Evolutionary conservation across 37 sponge, comb jelly and placozoan genomes (phyloP).

Genomic region (Agelas oroides): DNA sequence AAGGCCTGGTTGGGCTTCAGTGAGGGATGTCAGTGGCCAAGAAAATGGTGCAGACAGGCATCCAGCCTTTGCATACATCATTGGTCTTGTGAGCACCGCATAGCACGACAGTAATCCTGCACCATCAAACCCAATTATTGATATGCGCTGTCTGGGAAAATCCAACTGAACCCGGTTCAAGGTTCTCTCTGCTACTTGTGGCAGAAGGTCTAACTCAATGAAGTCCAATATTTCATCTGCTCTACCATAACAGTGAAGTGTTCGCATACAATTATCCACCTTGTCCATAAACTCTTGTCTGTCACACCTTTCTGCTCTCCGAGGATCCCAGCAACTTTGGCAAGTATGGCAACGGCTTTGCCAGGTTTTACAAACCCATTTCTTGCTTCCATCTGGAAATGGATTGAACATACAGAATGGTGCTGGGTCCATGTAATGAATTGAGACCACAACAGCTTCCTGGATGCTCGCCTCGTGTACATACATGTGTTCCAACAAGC

Average conservation of each 20-base stretch:
- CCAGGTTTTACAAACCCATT: conserved; percentile 32
- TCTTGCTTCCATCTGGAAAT: neutral
- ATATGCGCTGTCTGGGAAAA: conserved; percentile 54
- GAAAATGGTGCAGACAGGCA: conserved; percentile 75
- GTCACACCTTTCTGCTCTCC: conserved; percentile 40
- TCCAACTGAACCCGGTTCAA: conserved; percentile 41
- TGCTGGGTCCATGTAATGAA: neutral
- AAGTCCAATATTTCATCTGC: conserved; percentile 49
- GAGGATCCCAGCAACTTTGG: conserved; percentile 50
- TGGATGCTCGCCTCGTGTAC: conserved; percentile 54
- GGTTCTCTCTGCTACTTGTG: conserved; percentile 16
- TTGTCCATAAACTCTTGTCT: conserved; percentile 37
- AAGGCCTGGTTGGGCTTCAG: neutral
- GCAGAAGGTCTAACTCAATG: conserved; percentile 39
- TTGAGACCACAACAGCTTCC: conserved; percentile 57
- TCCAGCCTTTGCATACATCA: conserved; percentile 57
- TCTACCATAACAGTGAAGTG: neutral
- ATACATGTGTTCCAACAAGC: conserved; percentile 43
- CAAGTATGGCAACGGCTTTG: conserved; percentile 5
- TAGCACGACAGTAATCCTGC: conserved; percentile 71
- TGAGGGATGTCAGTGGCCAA: conserved; percentile 45
- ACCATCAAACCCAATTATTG: conserved; percentile 61
- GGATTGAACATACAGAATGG: conserved; percentile 44
- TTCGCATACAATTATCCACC: conserved; percentile 7
- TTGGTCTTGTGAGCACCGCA: conserved; percentile 68